Conservation (phyloP, 1,140 invertebrate genomes). For the Eupristina koningsbergeri region DNA sequence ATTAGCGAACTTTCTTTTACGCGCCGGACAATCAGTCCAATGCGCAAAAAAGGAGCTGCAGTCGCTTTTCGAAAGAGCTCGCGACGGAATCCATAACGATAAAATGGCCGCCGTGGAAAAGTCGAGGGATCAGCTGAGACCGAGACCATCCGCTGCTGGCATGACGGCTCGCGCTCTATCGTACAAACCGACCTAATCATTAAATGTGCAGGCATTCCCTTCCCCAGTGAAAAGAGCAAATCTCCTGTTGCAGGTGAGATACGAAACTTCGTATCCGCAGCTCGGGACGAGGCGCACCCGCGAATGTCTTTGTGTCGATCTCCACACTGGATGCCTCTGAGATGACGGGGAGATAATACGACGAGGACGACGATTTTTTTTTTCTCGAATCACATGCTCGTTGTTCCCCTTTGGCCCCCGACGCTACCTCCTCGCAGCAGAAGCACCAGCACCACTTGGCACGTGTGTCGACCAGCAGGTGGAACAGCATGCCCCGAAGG, state of each 20-base stretch:
- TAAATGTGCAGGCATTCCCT: neutral
- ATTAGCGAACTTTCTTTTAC: neutral
- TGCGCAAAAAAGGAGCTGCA: slow-evolving; percentile 4
- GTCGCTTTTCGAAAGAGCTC: slow-evolving; percentile 7
- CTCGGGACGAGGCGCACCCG: neutral
- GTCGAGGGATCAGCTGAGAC: slow-evolving; percentile 32
- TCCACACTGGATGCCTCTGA: neutral
- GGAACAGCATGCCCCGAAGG: slow-evolving; percentile 55
- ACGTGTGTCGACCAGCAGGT: slow-evolving; percentile 60
- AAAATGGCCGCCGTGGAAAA: slow-evolving; percentile 30
- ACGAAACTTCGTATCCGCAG: neutral
- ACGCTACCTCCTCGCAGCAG: neutral
- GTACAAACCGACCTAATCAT: neutral
- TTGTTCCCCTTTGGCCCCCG: neutral
- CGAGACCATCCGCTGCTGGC: slow-evolving; percentile 26
- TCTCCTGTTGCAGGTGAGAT: neutral
- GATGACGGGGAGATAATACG: slow-evolving; percentile 34
- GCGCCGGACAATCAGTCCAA: neutral
- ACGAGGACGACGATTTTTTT: too few relatives aligned
- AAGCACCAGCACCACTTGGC: slow-evolving; percentile 22
- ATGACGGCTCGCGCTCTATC: slow-evolving; percentile 10
- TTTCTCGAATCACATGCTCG: slow-evolving; percentile 15
- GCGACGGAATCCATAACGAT: neutral
- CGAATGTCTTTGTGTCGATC: slow-evolving; percentile 14
- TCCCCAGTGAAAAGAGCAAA: neutral